phyloP scores from a whole-genome alignment of 2,797 vertebrate species.

The Melanotaenia boesemani region DNA sequence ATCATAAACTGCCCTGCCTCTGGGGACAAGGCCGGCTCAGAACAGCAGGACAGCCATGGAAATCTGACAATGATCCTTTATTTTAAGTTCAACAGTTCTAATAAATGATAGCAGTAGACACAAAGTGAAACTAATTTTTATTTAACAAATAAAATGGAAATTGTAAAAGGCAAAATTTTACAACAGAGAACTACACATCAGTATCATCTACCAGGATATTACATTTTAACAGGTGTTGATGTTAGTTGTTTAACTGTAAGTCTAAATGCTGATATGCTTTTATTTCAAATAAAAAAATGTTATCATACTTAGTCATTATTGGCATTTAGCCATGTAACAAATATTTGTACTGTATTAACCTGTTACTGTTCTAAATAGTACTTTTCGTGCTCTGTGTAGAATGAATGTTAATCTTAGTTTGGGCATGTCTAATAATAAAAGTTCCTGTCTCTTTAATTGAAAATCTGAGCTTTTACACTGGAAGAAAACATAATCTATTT shows the following conservation, averaged over 20 bases:
- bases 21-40: conserved; percentile 76
- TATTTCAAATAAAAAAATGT: conserved; percentile 36
- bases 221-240: conserved; percentile 17
- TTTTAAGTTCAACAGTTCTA: conserved; percentile 64
- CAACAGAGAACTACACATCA: conserved; percentile 1
- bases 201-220: conserved; percentile 3
- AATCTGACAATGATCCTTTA: conserved; percentile 78
- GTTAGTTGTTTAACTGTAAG: conserved; percentile 6
- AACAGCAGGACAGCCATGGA: conserved; percentile 71
- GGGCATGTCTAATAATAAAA: not conserved
- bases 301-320: not conserved
- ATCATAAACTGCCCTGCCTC: conserved; percentile 84
- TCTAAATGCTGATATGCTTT: conserved; percentile 16
- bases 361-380: not conserved
- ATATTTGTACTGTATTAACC: not conserved
- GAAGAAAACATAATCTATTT: no score
- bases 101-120: not conserved
- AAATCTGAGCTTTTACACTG: not conserved
- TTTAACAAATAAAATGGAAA: conserved; percentile 3
- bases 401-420: not conserved
- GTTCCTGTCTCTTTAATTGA: not conserved
- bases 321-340: not conserved
- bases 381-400: not conserved
- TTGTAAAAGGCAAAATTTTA: not conserved
- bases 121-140: conserved; percentile 7